These are phyloP conservation scores for Aelia acuminata DNA, from an alignment of 2,888 invertebrate species.

Conservation along the genomic window DNA sequence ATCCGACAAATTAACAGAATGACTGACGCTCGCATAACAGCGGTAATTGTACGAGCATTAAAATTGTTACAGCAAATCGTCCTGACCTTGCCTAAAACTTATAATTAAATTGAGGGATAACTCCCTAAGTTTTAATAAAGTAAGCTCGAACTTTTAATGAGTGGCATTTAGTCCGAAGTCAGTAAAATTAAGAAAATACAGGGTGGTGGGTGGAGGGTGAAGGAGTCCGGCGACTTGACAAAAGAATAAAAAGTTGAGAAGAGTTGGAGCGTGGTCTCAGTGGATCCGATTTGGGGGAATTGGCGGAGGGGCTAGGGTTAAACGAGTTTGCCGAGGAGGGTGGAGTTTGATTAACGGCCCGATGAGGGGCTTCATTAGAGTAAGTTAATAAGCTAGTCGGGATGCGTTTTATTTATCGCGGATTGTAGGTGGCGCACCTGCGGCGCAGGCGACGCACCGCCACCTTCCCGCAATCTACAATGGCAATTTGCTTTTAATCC, in stretches of 20 bases:
- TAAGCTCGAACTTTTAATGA: constrained; percentile 44
- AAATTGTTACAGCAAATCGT: not conserved
- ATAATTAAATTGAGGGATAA: constrained; percentile 37
- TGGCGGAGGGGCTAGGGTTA: not conserved
- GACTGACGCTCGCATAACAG: not conserved
- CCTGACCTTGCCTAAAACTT: constrained; percentile 38
- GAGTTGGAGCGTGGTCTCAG: constrained; percentile 16
- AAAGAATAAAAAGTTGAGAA: constrained; percentile 48
- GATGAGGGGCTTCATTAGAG: constrained; percentile 53
- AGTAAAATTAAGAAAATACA: constrained; percentile 43
- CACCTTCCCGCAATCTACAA: constrained; percentile 32
- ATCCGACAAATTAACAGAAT: constrained; percentile 29
- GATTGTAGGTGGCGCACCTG: constrained; percentile 24
- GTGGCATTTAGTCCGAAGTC: constrained; percentile 38
- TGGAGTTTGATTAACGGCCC: constrained; percentile 44
- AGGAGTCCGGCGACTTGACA: not conserved
- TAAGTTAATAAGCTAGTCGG: not conserved
- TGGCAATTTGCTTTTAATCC: constrained; percentile 56
- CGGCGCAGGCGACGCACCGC: not conserved
- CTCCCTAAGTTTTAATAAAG: constrained; percentile 35
- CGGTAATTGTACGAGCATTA: constrained; percentile 3
- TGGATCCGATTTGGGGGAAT: constrained; percentile 32
- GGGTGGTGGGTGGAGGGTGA: not conserved
- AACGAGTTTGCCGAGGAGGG: constrained; percentile 52
- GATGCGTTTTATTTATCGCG: constrained; percentile 56